Evolutionary conservation across 2,797 vertebrate genomes (phyloP).

Genomic region (Sardinella longiceps): DNA sequence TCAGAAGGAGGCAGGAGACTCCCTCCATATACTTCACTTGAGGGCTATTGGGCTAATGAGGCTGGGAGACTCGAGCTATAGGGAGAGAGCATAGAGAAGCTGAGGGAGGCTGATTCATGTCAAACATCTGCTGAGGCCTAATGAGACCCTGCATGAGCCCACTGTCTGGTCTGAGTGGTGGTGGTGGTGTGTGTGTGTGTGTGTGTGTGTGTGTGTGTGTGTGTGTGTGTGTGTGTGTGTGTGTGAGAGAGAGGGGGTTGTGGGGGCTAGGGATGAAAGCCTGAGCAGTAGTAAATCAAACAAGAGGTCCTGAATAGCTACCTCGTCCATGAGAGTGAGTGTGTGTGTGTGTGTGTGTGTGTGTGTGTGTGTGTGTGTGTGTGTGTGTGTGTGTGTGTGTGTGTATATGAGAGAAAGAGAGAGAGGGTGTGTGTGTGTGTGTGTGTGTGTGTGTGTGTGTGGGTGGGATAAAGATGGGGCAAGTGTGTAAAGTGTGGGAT

Average conservation of each 20-base stretch:
- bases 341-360: neutral
- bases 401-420: too few species aligned
- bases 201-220: too few species aligned
- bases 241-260: too few species aligned
- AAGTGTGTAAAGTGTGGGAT: neutral
- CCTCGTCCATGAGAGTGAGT: neutral
- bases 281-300: neutral
- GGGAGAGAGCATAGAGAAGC: neutral
- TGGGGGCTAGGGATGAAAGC: conserved; percentile 38
- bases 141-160: conserved; percentile 26
- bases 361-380: neutral
- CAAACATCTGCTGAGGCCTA: conserved; percentile 19
- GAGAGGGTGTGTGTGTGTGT: neutral
- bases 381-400: neutral
- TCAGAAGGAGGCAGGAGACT: too few species aligned
- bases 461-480: too few species aligned
- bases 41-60: neutral
- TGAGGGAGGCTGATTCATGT: neutral
- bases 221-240: too few species aligned
- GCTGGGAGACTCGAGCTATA: too few species aligned
- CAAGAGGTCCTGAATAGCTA: neutral
- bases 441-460: neutral
- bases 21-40: neutral
- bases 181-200: too few species aligned
- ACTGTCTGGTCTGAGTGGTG: conserved; percentile 68